phyloP scores from a whole-genome alignment of 2,113 vertebrate genomes.

The Phalacrocorax aristotelis region DNA sequence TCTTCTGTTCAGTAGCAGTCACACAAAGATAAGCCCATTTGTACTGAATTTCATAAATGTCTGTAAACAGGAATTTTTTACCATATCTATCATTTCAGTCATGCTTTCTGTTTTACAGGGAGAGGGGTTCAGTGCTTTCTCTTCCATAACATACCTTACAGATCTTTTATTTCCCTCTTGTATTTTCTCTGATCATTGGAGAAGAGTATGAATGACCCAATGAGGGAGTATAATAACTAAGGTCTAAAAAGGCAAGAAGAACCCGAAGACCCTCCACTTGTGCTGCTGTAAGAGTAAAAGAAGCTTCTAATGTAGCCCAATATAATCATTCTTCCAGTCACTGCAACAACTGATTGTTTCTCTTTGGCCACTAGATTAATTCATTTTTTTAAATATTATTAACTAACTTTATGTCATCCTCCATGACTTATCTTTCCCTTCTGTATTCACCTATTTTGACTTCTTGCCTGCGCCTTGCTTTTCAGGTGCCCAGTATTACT shows the following conservation, averaged over 20 bases:
- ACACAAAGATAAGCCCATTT: neutral
- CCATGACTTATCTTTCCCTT: neutral
- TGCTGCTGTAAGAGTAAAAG: neutral
- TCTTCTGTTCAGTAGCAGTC: neutral
- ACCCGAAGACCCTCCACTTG: neutral
- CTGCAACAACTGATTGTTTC: neutral
- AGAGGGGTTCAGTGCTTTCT: neutral
- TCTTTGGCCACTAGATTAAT: neutral
- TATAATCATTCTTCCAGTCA: neutral
- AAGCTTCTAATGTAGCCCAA: neutral
- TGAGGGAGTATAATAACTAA: neutral
- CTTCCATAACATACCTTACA: neutral
- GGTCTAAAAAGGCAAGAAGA: neutral
- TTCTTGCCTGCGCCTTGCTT: neutral
- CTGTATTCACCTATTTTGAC: neutral
- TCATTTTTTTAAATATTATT: neutral
- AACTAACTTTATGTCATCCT: neutral
- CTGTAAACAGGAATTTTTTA: neutral
- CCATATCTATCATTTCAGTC: neutral
- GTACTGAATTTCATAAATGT: neutral
- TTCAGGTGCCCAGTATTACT: neutral
- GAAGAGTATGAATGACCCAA: neutral
- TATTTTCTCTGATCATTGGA: neutral
- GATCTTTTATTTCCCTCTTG: neutral
- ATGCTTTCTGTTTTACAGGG: neutral